Evolutionary conservation across 2,888 invertebrate genomes (phyloP).

Genomic region (Machimus atricapillus): DNA sequence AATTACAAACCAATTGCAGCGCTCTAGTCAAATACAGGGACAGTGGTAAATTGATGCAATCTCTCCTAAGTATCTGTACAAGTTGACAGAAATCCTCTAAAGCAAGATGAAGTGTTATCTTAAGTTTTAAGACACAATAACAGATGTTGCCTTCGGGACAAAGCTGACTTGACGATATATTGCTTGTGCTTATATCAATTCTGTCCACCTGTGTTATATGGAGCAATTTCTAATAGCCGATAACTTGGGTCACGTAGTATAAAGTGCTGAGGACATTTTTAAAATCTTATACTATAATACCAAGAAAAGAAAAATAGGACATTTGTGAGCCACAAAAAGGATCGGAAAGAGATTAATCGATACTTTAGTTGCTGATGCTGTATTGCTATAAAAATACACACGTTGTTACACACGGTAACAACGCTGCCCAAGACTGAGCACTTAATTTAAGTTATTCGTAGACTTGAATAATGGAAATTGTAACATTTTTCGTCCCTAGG

Average conservation of each 20-base stretch:
- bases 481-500: not conserved
- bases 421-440: not conserved
- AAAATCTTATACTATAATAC: constrained; percentile 4
- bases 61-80: constrained; percentile 30
- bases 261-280: constrained; percentile 14
- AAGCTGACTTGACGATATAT: constrained; percentile 22
- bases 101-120: constrained; percentile 38
- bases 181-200: constrained; percentile 14
- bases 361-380: not conserved
- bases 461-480: not conserved
- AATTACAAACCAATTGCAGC: constrained; percentile 18
- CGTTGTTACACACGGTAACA: not conserved
- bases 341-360: not conserved
- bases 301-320: not conserved
- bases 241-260: constrained; percentile 22
- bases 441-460: not conserved
- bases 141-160: constrained; percentile 35
- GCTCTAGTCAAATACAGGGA: constrained; percentile 8
- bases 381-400: not conserved
- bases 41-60: constrained; percentile 33
- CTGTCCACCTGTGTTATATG: constrained; percentile 29
- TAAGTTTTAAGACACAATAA: constrained; percentile 36
- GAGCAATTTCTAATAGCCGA: constrained; percentile 4
- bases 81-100: constrained; percentile 36
- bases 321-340: not conserved